Conservation (phyloP, 2,888 invertebrate genomes). For the Tinea trinotella region DNA sequence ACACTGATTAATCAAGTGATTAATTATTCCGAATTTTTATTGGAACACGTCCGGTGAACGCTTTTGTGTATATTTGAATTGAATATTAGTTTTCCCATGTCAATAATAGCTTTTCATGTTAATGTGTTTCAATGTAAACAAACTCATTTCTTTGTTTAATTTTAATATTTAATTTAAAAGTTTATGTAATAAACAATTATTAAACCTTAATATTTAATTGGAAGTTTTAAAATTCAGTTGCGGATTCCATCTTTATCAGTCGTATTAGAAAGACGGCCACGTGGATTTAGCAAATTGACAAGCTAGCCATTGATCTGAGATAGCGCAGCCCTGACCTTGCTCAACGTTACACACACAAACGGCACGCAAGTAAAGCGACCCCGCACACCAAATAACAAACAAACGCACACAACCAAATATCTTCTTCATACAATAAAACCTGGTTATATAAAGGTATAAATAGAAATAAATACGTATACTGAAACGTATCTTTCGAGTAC, state of each 20-base stretch:
- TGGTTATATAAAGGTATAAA: too few relatives aligned
- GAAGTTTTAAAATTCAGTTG: too few relatives aligned
- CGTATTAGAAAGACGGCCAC: slow-evolving; percentile 19
- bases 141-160: neutral
- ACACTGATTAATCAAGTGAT: slow-evolving; percentile 71
- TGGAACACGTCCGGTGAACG: slow-evolving; percentile 44
- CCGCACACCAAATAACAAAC: neutral
- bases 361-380: slow-evolving; percentile 19
- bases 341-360: slow-evolving; percentile 54
- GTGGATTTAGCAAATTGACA: slow-evolving; percentile 40
- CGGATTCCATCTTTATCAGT: too few relatives aligned
- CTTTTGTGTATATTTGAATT: slow-evolving; percentile 29
- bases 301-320: slow-evolving; percentile 65
- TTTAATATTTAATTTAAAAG: neutral
- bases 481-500: too few relatives aligned
- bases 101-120: neutral
- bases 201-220: too few relatives aligned
- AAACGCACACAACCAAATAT: neutral
- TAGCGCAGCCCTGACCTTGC: slow-evolving; percentile 67
- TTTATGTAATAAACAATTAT: too few relatives aligned
- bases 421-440: too few relatives aligned
- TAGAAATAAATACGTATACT: too few relatives aligned
- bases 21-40: slow-evolving; percentile 64
- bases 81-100: neutral
- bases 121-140: neutral